These are phyloP conservation scores for Synanthedon tipuliformis DNA, from an alignment of 2,888 invertebrate genomes.

Conservation along the genomic window DNA sequence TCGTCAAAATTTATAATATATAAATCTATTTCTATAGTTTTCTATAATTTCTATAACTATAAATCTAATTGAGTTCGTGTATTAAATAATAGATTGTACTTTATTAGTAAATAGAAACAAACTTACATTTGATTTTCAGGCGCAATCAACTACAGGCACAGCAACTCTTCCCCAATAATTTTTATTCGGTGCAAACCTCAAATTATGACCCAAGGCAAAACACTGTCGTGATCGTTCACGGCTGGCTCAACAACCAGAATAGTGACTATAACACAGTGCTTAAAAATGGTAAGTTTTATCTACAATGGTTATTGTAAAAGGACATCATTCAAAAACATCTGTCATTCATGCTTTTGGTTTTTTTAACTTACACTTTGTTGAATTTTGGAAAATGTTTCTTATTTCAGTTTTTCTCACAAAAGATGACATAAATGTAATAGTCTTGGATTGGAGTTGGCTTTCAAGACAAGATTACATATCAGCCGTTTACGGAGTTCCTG, in stretches of 20 bases:
- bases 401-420: slow-evolving; percentile 31
- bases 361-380: too few relatives aligned
- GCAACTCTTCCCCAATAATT: not conserved
- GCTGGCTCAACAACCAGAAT: not conserved
- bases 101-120: not conserved
- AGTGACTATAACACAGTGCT: not conserved
- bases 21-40: too few relatives aligned
- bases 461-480: slow-evolving; percentile 31
- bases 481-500: slow-evolving; percentile 39
- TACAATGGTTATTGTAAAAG: too few relatives aligned
- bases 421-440: slow-evolving; percentile 43
- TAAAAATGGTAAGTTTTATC: not conserved
- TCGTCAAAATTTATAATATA: too few relatives aligned
- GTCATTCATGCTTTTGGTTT: too few relatives aligned
- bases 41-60: too few relatives aligned
- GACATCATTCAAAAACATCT: too few relatives aligned
- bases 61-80: too few relatives aligned
- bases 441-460: slow-evolving; percentile 48
- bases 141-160: not conserved
- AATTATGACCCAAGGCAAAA: not conserved
- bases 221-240: not conserved
- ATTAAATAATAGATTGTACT: too few relatives aligned
- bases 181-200: not conserved
- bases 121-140: not conserved
- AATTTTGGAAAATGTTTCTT: slow-evolving; percentile 2